Base-by-base conservation (phyloP, 2,113 vertebrate genomes). In the Pseudopipra pipra region DNA sequence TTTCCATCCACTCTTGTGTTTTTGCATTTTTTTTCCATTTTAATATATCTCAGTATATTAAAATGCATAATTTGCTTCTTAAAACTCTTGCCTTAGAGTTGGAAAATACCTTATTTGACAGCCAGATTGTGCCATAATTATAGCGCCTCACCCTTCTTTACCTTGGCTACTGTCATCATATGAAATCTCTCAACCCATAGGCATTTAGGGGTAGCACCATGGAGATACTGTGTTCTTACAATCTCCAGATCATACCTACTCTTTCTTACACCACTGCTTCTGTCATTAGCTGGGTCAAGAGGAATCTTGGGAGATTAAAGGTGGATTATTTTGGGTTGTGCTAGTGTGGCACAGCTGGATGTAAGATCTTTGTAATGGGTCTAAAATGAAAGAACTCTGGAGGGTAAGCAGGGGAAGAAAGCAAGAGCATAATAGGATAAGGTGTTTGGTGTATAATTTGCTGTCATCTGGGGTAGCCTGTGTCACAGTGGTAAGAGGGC, bases 21-120 rank as follows among this genome's bases (percentile, higher is more conserved):
- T 89, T 89, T 91, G 31, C 66, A 54, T 75, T 85, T 30, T 86
- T 94, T 89, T 75, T 23, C 17, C 9, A 73, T 82, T 87, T 94
- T 85, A 87, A 80, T 76, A 7, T 73, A 47, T 71, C 35, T 89
- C 18, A 2, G 15, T 77, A 22, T 76, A 77, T 90, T 83, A 63
- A 91, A 90, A 61, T 55, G 14, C 24, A 24, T 63, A 31, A 95
- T 96, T 93, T 89, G 30, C 27, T 62, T 25, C 85, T 94, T 93
- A 59, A 90, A 90, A 56, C 0, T 0, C 35, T 91, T 88, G 14
- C 43, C 52, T 62, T 67, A 13, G 33, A 44, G 75, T 89, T 90
- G 81, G 82, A 93, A 95, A 96, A 52, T 72, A 94, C 87, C 86
- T 93, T 76, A 96, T 95, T 96, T 97, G 95, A 91, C 82, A 96